These are phyloP conservation scores for Gastracanthus pulcherrimus DNA, from an alignment of 2,888 invertebrate species.

Conservation along the genomic window DNA sequence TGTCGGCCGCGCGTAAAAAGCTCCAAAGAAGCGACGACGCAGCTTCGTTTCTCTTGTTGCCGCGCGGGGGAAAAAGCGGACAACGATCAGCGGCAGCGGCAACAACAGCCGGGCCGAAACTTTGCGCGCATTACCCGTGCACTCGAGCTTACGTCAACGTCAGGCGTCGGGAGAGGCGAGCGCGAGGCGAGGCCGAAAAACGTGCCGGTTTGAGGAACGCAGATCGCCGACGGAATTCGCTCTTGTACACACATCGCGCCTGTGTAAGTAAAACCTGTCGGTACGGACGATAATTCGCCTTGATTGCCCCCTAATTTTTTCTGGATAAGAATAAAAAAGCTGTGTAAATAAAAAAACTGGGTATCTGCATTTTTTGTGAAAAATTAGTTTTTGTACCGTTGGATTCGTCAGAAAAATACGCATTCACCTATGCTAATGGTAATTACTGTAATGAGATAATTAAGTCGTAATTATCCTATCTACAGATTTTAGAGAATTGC, in stretches of 20 bases:
- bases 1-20: neutral
- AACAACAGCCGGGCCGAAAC: neutral
- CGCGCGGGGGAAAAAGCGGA: neutral
- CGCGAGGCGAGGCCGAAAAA: constrained; percentile 30
- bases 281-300: neutral
- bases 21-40: neutral
- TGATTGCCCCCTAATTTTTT: too few relatives aligned
- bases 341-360: too few relatives aligned
- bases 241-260: neutral
- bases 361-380: too few relatives aligned
- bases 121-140: too few relatives aligned
- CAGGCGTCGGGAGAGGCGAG: neutral
- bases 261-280: neutral
- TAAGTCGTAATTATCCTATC: too few relatives aligned
- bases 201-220: constrained; percentile 39
- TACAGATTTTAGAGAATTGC: too few relatives aligned
- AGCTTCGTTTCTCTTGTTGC: neutral
- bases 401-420: too few relatives aligned
- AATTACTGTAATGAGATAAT: too few relatives aligned
- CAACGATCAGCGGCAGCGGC: too few relatives aligned
- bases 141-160: neutral
- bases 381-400: too few relatives aligned
- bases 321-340: too few relatives aligned
- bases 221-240: constrained; percentile 30
- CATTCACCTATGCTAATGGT: too few relatives aligned